Evolutionary conservation across 2,113 vertebrate genomes (phyloP).

Genomic region (Siphamia tubifer): DNA sequence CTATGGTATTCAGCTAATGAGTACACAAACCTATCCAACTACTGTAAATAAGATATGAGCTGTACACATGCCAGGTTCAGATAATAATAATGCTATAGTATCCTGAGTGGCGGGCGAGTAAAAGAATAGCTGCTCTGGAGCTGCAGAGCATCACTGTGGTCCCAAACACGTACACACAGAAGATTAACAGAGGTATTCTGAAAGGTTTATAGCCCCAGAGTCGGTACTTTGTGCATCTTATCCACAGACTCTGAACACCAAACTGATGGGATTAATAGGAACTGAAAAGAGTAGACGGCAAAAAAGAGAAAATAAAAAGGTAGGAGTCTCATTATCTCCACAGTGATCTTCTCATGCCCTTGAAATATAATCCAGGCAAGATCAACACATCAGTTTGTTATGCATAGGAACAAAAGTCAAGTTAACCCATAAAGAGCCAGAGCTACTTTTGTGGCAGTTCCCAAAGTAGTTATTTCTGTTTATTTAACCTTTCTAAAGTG

Average conservation of each 20-base stretch:
- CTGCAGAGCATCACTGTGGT: neutral
- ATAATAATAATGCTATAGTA: neutral
- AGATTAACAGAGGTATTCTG: neutral
- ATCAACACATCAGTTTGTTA: too few species aligned
- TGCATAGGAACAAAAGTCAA: too few species aligned
- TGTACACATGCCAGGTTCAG: neutral
- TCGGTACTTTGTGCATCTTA: neutral
- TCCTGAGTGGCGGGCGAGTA: neutral
- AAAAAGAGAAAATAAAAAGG: too few species aligned
- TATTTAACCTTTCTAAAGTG: too few species aligned
- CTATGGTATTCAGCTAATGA: neutral
- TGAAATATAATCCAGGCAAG: too few species aligned
- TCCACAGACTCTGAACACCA: neutral
- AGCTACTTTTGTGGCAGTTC: too few species aligned
- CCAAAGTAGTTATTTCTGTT: too few species aligned
- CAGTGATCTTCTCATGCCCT: too few species aligned
- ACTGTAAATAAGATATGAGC: slow-evolving; percentile 18
- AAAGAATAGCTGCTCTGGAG: neutral
- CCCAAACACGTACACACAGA: neutral
- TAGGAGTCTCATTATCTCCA: too few species aligned
- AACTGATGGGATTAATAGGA: neutral
- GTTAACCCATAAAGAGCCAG: too few species aligned
- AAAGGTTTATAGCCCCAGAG: neutral
- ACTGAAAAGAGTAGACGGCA: too few species aligned
- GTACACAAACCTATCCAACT: neutral